Evolutionary conservation across 2,113 vertebrate genomes (phyloP).

Genomic region (Alexandromys fortis): DNA sequence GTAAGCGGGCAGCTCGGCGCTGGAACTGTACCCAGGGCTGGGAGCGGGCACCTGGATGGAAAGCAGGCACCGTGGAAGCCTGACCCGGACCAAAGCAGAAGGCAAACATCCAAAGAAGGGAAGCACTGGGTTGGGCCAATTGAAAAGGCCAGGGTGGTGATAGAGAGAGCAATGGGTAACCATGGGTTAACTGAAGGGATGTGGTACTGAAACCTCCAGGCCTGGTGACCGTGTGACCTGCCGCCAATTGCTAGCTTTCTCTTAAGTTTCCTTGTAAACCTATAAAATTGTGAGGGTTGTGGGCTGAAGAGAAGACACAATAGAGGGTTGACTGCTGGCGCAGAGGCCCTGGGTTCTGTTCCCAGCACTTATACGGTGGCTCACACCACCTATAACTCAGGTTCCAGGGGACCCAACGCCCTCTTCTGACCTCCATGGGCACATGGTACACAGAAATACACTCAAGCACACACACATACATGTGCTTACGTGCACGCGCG

Average conservation of each 20-base stretch:
- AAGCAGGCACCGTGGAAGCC: conserved; percentile 23
- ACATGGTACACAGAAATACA: not conserved
- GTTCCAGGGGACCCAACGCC: not conserved
- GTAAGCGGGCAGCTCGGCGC: conserved; percentile 91
- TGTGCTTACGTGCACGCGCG: too few relatives aligned
- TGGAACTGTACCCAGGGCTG: conserved; percentile 96
- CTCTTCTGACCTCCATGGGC: not conserved
- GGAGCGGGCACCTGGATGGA: conserved; percentile 89
- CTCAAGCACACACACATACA: rapidly evolving
- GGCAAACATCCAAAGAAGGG: not conserved
- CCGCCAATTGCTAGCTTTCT: not conserved
- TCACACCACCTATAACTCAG: not conserved
- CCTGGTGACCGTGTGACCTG: not conserved
- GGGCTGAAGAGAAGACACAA: not conserved
- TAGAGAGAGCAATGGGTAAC: not conserved
- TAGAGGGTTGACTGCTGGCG: not conserved
- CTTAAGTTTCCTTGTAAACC: not conserved
- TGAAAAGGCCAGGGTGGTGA: not conserved
- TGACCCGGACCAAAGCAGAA: conserved; percentile 9
- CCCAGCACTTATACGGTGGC: not conserved
- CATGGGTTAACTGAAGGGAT: not conserved
- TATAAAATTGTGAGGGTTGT: not conserved
- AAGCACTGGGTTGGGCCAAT: not conserved
- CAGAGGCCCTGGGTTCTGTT: not conserved
- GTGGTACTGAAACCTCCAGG: not conserved